Base-by-base conservation (phyloP, 2,113 vertebrate genomes). In the Daboia siamensis region DNA sequence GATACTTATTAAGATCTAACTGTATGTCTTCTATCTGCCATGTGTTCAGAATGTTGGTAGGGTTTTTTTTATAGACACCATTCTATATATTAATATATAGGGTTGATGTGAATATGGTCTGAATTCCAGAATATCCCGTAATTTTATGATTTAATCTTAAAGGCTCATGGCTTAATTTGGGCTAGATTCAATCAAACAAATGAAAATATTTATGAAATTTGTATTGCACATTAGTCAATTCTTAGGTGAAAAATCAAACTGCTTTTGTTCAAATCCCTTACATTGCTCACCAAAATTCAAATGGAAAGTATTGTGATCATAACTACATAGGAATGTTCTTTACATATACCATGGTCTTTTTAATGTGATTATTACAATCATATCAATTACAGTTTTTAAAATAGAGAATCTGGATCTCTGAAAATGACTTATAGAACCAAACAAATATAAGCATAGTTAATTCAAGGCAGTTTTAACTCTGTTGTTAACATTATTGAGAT, bases 401-500 rank as follows among this genome's bases (percentile, higher is more conserved):
- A 64, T 84, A 86, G 86, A 89, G 90, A 89, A 87, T 92, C 94
- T 90, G 64, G 84, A 88, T 46, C 59, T 21, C 0, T 95, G 90
- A 87, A 96, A 95, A 61, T 94, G 88, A 91, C 94, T 69, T 92
- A 86, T 93, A 93, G 91, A 95, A 92, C 93, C 94, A 94, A 94
- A 94, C 93, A 93, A 92, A 91, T 56, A 64, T 94, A 95, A 96
- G 95, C 20, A 48, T 91, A 46, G 88, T 97, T 97, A 95, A 96
- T 95, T 96, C 93, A 96, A 97, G 97, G 94, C 95, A 92, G 94
- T 96, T 97, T 96, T 94, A 94, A 97, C 92, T 89, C 97, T 93
- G 89, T 89, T 92, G 93, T 94, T 95, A 96, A 96, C 96, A 95
- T 86, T 96, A 90, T 95, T 96, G 91, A 90, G 94, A 94, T 96